Conservation (phyloP, 1,140 invertebrate species). For the Drosophila funebris region DNA sequence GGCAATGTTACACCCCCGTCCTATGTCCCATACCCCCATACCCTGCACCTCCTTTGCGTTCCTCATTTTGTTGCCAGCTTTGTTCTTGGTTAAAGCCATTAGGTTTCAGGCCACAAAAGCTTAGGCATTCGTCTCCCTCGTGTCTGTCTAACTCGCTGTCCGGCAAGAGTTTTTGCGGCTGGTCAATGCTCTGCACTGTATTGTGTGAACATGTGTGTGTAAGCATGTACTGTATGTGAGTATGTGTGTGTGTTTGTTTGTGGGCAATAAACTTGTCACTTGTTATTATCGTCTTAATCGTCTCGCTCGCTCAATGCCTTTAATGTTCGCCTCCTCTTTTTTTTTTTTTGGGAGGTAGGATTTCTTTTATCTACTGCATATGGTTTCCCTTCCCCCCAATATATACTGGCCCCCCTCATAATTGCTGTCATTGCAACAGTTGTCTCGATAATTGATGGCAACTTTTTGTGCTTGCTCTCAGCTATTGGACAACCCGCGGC, state of each 20-base stretch:
- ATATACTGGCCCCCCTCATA: slow-evolving; percentile 36
- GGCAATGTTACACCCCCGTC: slow-evolving; percentile 20
- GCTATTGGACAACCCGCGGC: slow-evolving; percentile 43
- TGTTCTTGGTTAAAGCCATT: slow-evolving; percentile 65
- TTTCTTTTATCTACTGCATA: slow-evolving; percentile 45
- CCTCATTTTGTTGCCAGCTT: slow-evolving; percentile 20
- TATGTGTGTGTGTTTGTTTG: slow-evolving; percentile 27
- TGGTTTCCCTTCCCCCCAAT: slow-evolving; percentile 7
- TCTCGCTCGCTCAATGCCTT: slow-evolving; percentile 60
- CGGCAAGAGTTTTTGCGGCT: slow-evolving; percentile 47
- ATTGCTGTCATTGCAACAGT: slow-evolving; percentile 79
- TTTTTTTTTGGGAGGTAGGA: slow-evolving; percentile 35
- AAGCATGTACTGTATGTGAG: no score
- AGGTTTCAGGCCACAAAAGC: slow-evolving; percentile 77
- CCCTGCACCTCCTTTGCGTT: neutral
- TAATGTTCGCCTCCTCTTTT: slow-evolving; percentile 35
- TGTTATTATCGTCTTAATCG: slow-evolving; percentile 82
- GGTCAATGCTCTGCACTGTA: slow-evolving; percentile 5
- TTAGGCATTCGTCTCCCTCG: slow-evolving; percentile 56
- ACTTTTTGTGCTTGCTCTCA: slow-evolving; percentile 45
- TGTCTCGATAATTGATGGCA: slow-evolving; percentile 64
- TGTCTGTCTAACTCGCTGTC: slow-evolving; percentile 43
- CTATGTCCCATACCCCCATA: no score
- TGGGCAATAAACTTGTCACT: slow-evolving; percentile 80
- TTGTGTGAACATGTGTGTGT: slow-evolving; percentile 8